Conservation (phyloP, 1,140 invertebrate genomes). For the Prorops nasuta region DNA sequence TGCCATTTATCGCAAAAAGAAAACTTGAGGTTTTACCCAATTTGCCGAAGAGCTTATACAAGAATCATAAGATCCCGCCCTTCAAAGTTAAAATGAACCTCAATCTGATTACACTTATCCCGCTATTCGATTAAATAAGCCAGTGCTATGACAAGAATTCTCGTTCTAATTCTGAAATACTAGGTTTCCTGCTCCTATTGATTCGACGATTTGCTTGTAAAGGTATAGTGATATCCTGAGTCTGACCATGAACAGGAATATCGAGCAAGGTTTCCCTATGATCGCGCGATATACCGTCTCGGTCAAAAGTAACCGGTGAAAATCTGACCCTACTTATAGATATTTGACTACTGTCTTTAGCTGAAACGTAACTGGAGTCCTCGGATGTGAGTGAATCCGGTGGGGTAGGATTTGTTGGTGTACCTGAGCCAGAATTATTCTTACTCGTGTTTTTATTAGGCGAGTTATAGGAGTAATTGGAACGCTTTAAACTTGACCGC, state of each 20-base stretch:
- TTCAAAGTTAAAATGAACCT: too few species aligned
- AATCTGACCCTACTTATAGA: constrained; percentile 72
- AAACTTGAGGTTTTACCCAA: too few species aligned
- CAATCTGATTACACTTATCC: constrained; percentile 2
- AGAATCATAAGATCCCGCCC: too few species aligned
- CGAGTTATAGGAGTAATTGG: constrained; percentile 58
- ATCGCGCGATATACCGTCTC: constrained; percentile 36
- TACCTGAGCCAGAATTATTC: constrained; percentile 66
- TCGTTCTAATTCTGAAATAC: constrained; percentile 58
- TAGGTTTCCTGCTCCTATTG: constrained; percentile 54
- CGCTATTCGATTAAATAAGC: constrained; percentile 44
- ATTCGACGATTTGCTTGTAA: constrained; percentile 55
- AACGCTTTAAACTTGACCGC: constrained; percentile 74
- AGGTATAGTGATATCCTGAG: constrained; percentile 64
- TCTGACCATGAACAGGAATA: constrained; percentile 66
- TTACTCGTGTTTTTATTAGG: constrained; percentile 60
- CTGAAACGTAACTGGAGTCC: constrained; percentile 81
- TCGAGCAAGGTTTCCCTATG: constrained; percentile 59
- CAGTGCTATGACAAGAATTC: constrained; percentile 63
- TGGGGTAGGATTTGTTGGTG: constrained; percentile 82
- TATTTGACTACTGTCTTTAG: constrained; percentile 69
- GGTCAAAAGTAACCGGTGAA: constrained; percentile 69
- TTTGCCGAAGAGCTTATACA: too few species aligned
- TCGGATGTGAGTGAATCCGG: constrained; percentile 81
- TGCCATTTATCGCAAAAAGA: too few species aligned